These are phyloP conservation scores for Gymnogyps californianus DNA, from an alignment of 2,113 vertebrate genomes.

Conservation along the genomic window DNA sequence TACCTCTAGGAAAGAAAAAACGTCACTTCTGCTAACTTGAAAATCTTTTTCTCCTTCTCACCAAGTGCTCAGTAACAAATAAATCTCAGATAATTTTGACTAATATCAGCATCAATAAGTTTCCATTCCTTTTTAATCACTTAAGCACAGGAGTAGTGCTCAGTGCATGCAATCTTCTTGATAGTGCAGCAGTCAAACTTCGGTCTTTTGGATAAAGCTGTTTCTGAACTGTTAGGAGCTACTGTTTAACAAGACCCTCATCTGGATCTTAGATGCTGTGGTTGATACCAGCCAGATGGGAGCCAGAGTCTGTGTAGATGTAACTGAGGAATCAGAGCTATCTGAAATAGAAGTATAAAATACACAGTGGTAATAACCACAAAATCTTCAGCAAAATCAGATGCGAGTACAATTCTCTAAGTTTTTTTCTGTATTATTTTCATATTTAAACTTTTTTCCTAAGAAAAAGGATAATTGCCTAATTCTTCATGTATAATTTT, in stretches of 20 bases:
- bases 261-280: background rate
- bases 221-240: background rate
- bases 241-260: background rate
- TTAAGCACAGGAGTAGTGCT: background rate
- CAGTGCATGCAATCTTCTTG: background rate
- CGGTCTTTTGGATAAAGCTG: background rate
- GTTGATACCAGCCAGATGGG: background rate
- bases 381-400: background rate
- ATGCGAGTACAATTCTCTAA: background rate
- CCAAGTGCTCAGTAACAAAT: background rate
- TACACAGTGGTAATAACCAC: background rate
- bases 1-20: background rate
- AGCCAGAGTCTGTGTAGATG: background rate
- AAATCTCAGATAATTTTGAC: background rate
- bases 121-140: background rate
- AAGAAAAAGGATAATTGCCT: background rate
- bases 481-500: background rate
- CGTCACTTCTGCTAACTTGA: background rate
- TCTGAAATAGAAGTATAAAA: background rate
- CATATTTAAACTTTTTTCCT: background rate
- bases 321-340: background rate
- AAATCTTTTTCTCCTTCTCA: background rate
- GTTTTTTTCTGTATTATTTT: background rate
- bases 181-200: background rate
- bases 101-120: background rate